Percentiles rank a stretch among this genome's conserved stretches.
These are phyloP conservation scores for Pontoporia blainvillei DNA, from an alignment of 2,113 vertebrate species.

Conservation along the genomic window DNA sequence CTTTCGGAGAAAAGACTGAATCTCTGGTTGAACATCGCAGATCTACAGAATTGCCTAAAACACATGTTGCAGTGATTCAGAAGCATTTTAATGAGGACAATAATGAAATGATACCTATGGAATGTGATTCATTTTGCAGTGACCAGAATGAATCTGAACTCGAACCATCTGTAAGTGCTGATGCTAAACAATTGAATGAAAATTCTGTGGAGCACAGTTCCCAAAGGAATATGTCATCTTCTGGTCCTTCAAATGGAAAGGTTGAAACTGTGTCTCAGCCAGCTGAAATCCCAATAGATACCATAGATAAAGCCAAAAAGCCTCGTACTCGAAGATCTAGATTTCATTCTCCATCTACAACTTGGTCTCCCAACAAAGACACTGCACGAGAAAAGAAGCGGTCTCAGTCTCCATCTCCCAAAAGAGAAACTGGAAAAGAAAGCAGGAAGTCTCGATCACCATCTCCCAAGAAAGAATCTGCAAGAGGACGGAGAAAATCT, in stretches of 20 bases:
- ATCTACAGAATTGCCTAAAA: constrained; percentile 30
- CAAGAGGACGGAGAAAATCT: constrained; percentile 77
- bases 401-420: constrained; percentile 82
- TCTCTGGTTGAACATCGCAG: constrained; percentile 47
- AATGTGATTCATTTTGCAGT: constrained; percentile 90
- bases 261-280: constrained; percentile 62
- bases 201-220: constrained; percentile 18
- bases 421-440: constrained; percentile 67
- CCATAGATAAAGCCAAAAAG: constrained; percentile 78
- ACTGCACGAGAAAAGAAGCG: constrained; percentile 79
- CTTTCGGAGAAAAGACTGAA: constrained; percentile 52
- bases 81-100: constrained; percentile 84
- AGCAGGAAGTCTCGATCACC: constrained; percentile 76
- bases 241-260: constrained; percentile 66
- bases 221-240: constrained; percentile 45
- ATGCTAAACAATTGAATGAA: constrained; percentile 51
- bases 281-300: constrained; percentile 68
- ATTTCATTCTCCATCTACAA: constrained; percentile 94
- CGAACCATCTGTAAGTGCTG: constrained; percentile 69
- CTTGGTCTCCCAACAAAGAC: constrained; percentile 91
- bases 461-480: constrained; percentile 83
- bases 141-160: constrained; percentile 81
- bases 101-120: constrained; percentile 90
- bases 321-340: constrained; percentile 86
- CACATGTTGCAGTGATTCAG: constrained; percentile 52